Evolutionary conservation across 2,113 vertebrate species (phyloP), one percentile per base, ranked within the genome.

Genomic region (Fregetta grallaria): DNA sequence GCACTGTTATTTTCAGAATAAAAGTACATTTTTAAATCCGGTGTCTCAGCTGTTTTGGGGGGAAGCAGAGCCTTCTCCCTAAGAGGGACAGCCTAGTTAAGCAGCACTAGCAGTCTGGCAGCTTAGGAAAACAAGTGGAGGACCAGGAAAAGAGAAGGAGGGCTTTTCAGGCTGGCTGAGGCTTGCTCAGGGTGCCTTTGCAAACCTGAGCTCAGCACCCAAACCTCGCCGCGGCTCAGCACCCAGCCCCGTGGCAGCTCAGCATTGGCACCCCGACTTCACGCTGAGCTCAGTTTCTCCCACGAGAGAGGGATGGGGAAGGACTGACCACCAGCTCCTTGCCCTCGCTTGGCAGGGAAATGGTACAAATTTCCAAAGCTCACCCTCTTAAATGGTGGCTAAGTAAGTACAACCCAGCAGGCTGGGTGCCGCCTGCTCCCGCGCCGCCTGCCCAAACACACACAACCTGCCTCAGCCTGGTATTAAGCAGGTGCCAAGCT

Each of bases 1-100:
- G 92, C 84, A 92, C 79, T 97, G 86, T 52, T 95, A n/a, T 96
- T 98, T 98, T 97, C 95, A 94, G 68, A 98, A 98, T 98, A 98
- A 98, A 97, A 96, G 72, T 47, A 74, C 73, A 36, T 97, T 98
- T 98, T 97, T 96, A 90, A 91, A 38, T 12, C 58, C 8, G 20
- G 62, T 27, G 63, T 66, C 50, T 63, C 70, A 13, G 81, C 36
- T 81, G 22, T 2, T 68, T 40, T 16, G 15, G 27, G 19, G 10
- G 38, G 10, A 11, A 50, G 18, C 13, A 7, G 49, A n/a, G 42
- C 34, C n/a, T 63, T 45, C n/a, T 34, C 56, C 32, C 15, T 2
- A 4, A 26, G 40, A 47, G 38, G 30, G 36, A 8, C 26, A 44
- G 40, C 44, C 29, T 7, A 3, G 17, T 45, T 44, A 9, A 0